A percentile compares a stretch with the other conserved stretches of the same genome.
These are phyloP conservation scores for Cosmopolites sordidus DNA, from an alignment of 2,888 invertebrate genomes.

Conservation along the genomic window DNA sequence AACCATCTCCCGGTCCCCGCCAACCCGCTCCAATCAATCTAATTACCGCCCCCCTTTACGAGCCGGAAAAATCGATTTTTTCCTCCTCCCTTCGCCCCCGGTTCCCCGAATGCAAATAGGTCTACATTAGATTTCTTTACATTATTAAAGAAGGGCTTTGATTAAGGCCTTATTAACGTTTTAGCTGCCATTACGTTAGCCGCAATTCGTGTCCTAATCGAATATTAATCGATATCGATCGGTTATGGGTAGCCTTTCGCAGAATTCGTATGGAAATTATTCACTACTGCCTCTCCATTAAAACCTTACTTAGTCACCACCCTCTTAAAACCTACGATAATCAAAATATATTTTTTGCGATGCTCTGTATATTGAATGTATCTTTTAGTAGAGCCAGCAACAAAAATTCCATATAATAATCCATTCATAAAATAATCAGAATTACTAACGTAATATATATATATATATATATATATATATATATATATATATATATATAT, in stretches of 20 bases:
- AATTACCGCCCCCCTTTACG: background rate
- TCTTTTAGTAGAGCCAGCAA: no score
- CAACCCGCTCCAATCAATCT: constrained; percentile 1
- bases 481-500: no score
- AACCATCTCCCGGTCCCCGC: background rate
- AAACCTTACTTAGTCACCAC: no score
- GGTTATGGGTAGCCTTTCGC: background rate
- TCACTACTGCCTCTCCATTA: no score
- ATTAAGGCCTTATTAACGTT: constrained; percentile 33
- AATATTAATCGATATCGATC: background rate
- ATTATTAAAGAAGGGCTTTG: constrained; percentile 30
- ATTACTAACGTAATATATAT: no score
- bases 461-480: no score
- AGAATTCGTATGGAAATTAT: background rate
- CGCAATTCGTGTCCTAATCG: constrained; percentile 1
- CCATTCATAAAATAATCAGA: no score
- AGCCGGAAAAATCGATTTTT: background rate
- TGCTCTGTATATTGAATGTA: background rate
- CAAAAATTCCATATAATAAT: no score
- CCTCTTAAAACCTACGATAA: no score
- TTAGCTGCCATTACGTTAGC: constrained; percentile 14
- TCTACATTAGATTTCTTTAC: constrained; percentile 7
- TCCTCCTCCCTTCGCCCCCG: background rate
- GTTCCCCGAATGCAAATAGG: constrained; percentile 4
- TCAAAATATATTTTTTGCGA: no score